These are phyloP conservation scores for Allophyes oxyacanthae DNA, from an alignment of 2,888 invertebrate species.

Conservation along the genomic window DNA sequence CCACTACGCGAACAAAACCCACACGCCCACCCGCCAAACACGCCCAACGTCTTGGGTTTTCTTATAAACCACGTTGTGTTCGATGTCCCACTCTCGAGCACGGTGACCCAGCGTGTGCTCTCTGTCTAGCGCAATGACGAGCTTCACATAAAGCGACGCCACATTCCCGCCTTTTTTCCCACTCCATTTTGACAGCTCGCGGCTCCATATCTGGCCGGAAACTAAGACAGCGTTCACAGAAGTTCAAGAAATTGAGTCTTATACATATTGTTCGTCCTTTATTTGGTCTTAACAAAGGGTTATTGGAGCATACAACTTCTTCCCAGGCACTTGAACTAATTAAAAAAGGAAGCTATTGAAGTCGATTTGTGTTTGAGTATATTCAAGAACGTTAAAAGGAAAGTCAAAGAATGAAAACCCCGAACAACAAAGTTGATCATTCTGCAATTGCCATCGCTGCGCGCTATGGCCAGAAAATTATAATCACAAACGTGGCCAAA, in stretches of 20 bases:
- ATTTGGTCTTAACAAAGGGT: not conserved
- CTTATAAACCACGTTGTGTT: conserved; percentile 89
- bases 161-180: conserved; percentile 90
- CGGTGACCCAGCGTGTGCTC: conserved; percentile 60
- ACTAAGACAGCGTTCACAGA: conserved; percentile 86
- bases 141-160: conserved; percentile 89
- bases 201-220: conserved; percentile 89
- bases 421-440: not conserved
- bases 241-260: conserved; percentile 33
- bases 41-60: conserved; percentile 90
- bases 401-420: not conserved
- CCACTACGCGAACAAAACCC: conserved; percentile 81
- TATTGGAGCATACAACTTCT: not conserved
- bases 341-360: not conserved
- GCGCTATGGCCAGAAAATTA: too few relatives aligned
- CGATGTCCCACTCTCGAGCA: conserved; percentile 76
- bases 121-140: conserved; percentile 86
- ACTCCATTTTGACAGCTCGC: conserved; percentile 90
- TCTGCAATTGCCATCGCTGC: too few relatives aligned
- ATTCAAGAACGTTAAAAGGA: not conserved
- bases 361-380: not conserved
- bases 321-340: not conserved
- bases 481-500: too few relatives aligned
- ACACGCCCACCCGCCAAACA: conserved; percentile 89
- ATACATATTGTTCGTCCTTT: conserved; percentile 8